Evolutionary conservation across 2,113 vertebrate species (phyloP).

Genomic region (Sturnus vulgaris): DNA sequence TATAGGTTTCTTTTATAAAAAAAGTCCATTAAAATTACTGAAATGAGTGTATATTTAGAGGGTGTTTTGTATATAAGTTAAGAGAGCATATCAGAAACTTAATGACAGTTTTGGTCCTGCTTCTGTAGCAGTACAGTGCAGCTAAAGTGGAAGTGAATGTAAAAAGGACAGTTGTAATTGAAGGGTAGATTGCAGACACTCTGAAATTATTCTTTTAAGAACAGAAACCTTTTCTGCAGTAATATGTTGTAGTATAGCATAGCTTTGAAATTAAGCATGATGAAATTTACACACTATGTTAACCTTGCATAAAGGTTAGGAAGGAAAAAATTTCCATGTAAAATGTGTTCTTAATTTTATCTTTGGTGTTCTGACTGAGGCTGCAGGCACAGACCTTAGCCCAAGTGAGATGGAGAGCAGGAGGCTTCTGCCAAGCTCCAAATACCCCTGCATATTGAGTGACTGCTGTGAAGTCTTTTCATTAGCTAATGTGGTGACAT

Average conservation of each 20-base stretch:
- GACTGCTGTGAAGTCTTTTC: not conserved
- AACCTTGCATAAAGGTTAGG: not conserved
- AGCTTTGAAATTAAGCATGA: slow-evolving; percentile 17
- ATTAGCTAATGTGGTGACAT: not conserved
- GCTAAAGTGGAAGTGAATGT: not conserved
- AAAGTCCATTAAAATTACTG: not conserved
- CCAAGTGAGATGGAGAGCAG: not conserved
- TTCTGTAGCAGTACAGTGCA: not conserved
- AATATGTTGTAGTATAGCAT: not conserved
- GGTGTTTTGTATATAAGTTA: not conserved
- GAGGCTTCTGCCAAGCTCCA: not conserved
- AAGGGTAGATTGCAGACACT: not conserved
- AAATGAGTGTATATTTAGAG: not conserved
- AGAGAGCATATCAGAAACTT: not conserved
- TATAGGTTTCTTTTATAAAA: not conserved
- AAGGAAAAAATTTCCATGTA: not conserved
- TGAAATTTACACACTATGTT: slow-evolving; percentile 5
- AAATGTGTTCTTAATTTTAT: not conserved
- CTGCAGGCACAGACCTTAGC: not conserved
- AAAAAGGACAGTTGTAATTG: not conserved
- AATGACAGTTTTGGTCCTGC: not conserved
- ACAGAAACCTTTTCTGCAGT: not conserved
- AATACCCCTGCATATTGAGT: not conserved
- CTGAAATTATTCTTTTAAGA: slow-evolving; percentile 1
- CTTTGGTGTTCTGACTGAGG: not conserved